Conservation (phyloP, 2,113 vertebrate species). For the Rutilus rutilus region DNA sequence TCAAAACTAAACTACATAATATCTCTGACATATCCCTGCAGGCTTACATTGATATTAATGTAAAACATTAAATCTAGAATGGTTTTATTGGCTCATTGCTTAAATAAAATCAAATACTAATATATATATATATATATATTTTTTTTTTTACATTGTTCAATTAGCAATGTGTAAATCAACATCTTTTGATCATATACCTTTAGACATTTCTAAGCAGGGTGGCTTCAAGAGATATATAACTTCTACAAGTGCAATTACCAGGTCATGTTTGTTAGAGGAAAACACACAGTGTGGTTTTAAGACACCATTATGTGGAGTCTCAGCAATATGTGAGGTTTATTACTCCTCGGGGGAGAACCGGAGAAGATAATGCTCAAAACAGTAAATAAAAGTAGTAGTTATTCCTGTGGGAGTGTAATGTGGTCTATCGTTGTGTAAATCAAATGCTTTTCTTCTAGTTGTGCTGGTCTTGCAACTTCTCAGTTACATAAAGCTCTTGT, state of each 20-base stretch:
- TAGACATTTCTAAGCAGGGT: not conserved
- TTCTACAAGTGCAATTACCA: not conserved
- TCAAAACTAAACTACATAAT: not conserved
- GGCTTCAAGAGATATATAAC: not conserved
- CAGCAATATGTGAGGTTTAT: conserved; percentile 60
- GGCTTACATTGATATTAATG: not conserved
- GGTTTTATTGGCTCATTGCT: not conserved
- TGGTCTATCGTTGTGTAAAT: not conserved
- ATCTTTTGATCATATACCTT: not conserved
- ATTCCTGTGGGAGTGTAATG: not conserved
- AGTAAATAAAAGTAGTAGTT: conserved; percentile 64
- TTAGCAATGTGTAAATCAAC: not conserved
- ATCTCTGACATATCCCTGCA: conserved; percentile 2
- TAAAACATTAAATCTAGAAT: conserved; percentile 8
- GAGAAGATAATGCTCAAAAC: conserved; percentile 63
- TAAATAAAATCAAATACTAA: not conserved
- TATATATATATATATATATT: no score
- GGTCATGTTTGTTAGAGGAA: conserved; percentile 31
- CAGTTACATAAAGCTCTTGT: conserved; percentile 12
- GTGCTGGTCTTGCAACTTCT: not conserved
- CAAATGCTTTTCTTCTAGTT: not conserved
- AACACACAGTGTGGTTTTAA: conserved; percentile 22
- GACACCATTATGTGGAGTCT: conserved; percentile 30
- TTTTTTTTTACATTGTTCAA: not conserved
- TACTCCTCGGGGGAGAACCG: conserved; percentile 54